Percentiles rank a stretch among this genome's conserved stretches.
These are phyloP conservation scores for Nomada flava DNA, from an alignment of 2,888 invertebrate genomes.

Conservation along the genomic window DNA sequence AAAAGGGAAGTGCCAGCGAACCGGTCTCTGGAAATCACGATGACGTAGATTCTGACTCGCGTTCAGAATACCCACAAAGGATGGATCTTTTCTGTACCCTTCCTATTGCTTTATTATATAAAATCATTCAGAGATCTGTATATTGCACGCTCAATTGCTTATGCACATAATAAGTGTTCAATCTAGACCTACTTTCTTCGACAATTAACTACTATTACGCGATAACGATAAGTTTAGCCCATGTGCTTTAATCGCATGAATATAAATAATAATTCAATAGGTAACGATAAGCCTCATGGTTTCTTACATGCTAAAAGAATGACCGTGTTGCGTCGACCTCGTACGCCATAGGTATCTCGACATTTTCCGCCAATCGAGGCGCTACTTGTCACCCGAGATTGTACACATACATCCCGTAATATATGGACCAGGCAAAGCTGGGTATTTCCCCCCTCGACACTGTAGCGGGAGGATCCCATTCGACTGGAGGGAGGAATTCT, in stretches of 20 bases:
- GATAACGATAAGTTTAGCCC: background rate
- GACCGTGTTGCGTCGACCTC: constrained; percentile 21
- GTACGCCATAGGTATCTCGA: constrained; percentile 5
- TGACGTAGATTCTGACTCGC: constrained; percentile 56
- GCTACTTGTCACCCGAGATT: constrained; percentile 41
- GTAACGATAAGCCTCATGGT: background rate
- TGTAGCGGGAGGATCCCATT: constrained; percentile 47
- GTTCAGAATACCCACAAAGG: constrained; percentile 32
- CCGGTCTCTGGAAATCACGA: constrained; percentile 63
- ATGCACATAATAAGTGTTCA: too few species aligned
- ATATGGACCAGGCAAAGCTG: constrained; percentile 19
- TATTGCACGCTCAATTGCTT: too few species aligned
- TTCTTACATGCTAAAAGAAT: background rate
- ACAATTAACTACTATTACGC: background rate
- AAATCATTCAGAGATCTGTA: background rate
- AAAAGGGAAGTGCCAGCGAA: constrained; percentile 48
- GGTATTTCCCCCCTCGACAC: constrained; percentile 58
- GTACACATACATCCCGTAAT: background rate
- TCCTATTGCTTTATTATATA: constrained; percentile 4
- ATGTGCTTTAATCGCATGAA: background rate
- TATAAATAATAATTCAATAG: constrained; percentile 7
- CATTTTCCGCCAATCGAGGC: constrained; percentile 38
- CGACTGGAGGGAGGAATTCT: constrained; percentile 41
- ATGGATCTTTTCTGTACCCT: constrained; percentile 5
- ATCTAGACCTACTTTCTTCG: background rate